Conservation (phyloP, 2,797 vertebrate species). For the Pseudochirops corinnae region DNA sequence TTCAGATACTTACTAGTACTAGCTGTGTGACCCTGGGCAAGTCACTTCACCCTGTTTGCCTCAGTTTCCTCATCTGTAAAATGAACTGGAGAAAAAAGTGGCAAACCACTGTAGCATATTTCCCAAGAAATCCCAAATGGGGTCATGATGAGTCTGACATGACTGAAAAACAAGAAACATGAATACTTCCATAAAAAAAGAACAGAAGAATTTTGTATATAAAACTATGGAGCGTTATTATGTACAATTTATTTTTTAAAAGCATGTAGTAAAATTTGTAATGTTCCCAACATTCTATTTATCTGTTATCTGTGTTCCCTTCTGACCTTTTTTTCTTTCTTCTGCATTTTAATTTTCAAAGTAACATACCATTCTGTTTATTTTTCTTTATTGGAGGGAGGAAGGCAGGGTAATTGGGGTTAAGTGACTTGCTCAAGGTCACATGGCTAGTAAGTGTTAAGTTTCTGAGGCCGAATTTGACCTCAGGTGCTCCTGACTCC, state of each 20-base stretch:
- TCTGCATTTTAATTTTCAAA: background rate
- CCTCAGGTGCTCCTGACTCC: too few species aligned
- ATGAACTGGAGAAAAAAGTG: background rate
- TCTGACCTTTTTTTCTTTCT: background rate
- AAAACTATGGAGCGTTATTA: background rate
- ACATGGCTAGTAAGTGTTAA: too few species aligned
- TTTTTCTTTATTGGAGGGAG: too few species aligned
- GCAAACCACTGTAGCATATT: background rate
- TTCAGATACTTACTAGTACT: background rate
- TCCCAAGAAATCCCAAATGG: background rate
- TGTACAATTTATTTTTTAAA: background rate
- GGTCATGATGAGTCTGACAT: background rate
- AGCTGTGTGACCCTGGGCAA: background rate
- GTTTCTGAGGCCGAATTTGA: too few species aligned
- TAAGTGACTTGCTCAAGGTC: too few species aligned
- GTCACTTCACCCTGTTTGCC: background rate
- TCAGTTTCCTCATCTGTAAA: background rate
- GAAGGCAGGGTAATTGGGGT: too few species aligned
- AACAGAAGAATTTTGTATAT: background rate
- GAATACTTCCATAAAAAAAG: background rate
- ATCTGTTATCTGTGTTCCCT: background rate
- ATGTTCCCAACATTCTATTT: background rate
- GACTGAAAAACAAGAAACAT: background rate
- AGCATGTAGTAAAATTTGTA: background rate
- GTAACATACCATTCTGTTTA: background rate